Base-by-base conservation (phyloP, 1,140 invertebrate genomes). In the Maniola jurtina region DNA sequence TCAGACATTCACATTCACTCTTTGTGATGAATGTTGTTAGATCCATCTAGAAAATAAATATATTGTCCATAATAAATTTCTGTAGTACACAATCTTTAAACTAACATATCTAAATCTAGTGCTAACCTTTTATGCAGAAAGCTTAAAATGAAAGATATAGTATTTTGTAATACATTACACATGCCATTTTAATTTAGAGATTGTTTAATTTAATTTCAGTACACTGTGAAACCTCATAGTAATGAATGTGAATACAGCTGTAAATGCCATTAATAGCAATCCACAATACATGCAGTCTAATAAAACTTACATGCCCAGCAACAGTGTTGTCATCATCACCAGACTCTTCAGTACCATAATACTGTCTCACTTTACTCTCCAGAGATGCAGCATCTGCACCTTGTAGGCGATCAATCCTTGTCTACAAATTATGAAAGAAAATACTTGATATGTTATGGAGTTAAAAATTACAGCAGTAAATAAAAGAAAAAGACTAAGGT, bases 1-100 rank as follows among this genome's bases (percentile, higher is more conserved):
- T 99, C 45, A 99, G 92, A 88, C 98, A 99, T 92, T 99, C 99
- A 90, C 97, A 98, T 75, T 96, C 94, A 71, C 93, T 93, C 90
- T 97, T 98, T 50, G 93, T 93, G 65, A 99, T 97, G 78, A 99
- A 97, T 42, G 94, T 93, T 56, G 84, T 91, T 15, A 99, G 89
- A 89, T 99, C 98, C 94, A 98, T 96, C 96, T 99, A 92, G 38
- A 91, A 73, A 67, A 64, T 4, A 83, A 66, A 50, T 16, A 63
- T 54, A 10, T 7, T 47, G n/a, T 8, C 11, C 10, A 13, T 13
- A 7, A 13, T 47, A 47, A 7, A n/a, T 7, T 47, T 47, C 45
- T 47, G n/a, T n/a, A n/a, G n/a, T n/a, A n/a, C n/a, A n/a, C n/a
- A n/a, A n/a, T n/a, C n/a, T n/a, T n/a, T n/a, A n/a, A n/a, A n/a